Conservation (phyloP, 2,888 invertebrate genomes). For the Philhelius pedissequus region DNA sequence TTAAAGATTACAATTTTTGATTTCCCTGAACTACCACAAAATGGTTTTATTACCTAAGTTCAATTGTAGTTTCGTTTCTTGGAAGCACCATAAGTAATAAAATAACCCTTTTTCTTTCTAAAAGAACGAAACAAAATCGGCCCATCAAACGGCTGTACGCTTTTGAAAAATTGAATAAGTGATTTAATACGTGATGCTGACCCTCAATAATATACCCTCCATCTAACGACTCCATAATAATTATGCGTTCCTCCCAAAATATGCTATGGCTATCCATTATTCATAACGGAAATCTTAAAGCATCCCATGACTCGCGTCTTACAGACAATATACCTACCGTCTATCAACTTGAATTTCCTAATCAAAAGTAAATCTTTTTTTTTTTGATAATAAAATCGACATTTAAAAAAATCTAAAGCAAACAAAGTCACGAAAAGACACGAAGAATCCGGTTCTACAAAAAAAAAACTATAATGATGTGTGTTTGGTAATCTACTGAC, state of each 20-base stretch:
- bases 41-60: not conserved
- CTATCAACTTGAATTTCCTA: conserved; percentile 41
- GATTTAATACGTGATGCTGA: conserved; percentile 16
- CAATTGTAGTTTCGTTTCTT: not conserved
- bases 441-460: conserved; percentile 40
- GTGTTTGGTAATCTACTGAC: conserved; percentile 29
- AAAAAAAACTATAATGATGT: conserved; percentile 25
- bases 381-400: conserved; percentile 43
- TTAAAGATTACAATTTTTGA: not conserved
- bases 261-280: conserved; percentile 17
- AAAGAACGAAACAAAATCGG: not conserved
- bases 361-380: conserved; percentile 39
- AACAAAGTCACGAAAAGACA: conserved; percentile 29
- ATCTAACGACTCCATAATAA: not conserved
- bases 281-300: conserved; percentile 52
- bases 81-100: not conserved
- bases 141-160: not conserved
- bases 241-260: conserved; percentile 42
- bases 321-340: not conserved
- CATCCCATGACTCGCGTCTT: conserved; percentile 33
- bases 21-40: not conserved
- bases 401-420: conserved; percentile 31
- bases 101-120: not conserved
- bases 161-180: conserved; percentile 1
- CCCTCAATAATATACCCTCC: not conserved